Base-by-base conservation (phyloP, 2,113 vertebrate genomes). In the Cyanoliseus patagonus region DNA sequence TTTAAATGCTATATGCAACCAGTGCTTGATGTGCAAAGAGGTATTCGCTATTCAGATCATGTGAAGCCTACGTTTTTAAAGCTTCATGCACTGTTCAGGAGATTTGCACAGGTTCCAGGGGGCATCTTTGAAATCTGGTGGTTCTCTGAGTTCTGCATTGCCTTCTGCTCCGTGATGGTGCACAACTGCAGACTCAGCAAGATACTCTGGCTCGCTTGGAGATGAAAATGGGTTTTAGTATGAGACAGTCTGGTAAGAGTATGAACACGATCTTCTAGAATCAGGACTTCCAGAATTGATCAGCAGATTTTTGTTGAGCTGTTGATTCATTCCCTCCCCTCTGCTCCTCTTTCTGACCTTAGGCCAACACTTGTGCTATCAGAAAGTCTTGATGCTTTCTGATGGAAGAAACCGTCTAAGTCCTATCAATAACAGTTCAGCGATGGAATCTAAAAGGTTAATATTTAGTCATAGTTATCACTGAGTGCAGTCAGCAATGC, bases 1-100 rank as follows among this genome's bases (percentile, higher is more conserved):
- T 97, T 96, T 97, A 94, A 97, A 94, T 87, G 95, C 94, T 97
- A 76, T 89, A 80, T 91, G 94, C 86, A 89, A 19, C 83, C 90
- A 46, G 44, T 91, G 86, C 92, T 92, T 17, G 69, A 79, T 89
- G 83, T 76, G 37, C 81, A 73, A 52, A 92, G 89, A 92, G 86
- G 80, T 90, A 28, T 68, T 86, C 35, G 12, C 94, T 83, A 10
- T 69, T 94, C 86, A 80, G 83, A 42, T 72, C 86, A 68, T n/a
- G 83, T 3, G 80, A 92, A 82, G 39, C 88, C 69, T 28, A 17
- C 3, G 0, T 89, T 95, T 93, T 69, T 73, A 91, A 92, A 87
- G 84, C 74, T 80, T 83, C 68, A 8, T 72, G 12, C 42, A 20
- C 77, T 35, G 8, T 92, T 79, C 16, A 70, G 91, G 81, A 93